Evolutionary conservation across 2,888 invertebrate genomes (phyloP), one percentile per base, ranked within the genome.

Genomic region (Sesia apiformis): DNA sequence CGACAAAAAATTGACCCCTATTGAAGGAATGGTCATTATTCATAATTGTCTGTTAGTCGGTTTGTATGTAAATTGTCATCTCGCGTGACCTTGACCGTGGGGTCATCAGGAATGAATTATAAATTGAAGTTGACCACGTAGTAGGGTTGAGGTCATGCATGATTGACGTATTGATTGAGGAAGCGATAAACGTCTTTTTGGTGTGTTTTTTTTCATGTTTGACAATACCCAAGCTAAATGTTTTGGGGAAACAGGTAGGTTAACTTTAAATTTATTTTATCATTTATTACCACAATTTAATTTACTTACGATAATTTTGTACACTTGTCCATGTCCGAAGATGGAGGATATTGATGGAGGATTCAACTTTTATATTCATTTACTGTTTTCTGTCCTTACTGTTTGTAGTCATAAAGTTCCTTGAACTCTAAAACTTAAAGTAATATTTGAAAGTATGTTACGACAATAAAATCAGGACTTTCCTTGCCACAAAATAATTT

Each of bases 61-160:
- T 81, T 82, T 84, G 83, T 87, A 85, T 85, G 82, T 74, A 80
- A 85, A 85, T 84, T 70, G 70, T 63, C 61, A 60, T 68, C 62
- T 60, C 38, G 52, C 53, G 58, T 63, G 66, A 75, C 78, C 82
- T 79, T 80, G 78, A 67, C 69, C 59, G 59, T 61, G 63, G 67
- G 73, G 73, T 77, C 82, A 80, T 84, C 78, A 81, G 76, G 70
- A 73, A 84, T 78, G 76, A 77, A 78, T 85, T 84, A 84, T 72
- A 78, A 73, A 69, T 71, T 80, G 83, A 81, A 85, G 84, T 88
- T 87, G 88, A 89, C 88, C 87, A 85, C 57, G 72, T 63, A 76
- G 76, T 72, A 72, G 70, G 63, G 72, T 75, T 74, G 69, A 61
- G 73, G 80, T 80, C 74, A 67, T 8, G 58, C 51, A 67, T 85